These are phyloP conservation scores for Acestrorhynchus altus DNA, from an alignment of 2,797 vertebrate species.

Conservation along the genomic window DNA sequence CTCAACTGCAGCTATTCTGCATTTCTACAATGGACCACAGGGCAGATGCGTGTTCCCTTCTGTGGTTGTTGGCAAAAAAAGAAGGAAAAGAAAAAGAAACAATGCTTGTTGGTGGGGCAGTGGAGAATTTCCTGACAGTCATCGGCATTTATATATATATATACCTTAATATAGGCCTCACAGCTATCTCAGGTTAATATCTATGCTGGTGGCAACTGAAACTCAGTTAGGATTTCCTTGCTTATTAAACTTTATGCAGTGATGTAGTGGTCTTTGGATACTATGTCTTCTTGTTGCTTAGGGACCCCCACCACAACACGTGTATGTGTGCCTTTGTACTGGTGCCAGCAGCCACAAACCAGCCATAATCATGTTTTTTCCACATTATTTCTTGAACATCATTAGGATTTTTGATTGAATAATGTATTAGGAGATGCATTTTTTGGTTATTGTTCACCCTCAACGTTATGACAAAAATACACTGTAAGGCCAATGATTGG, in stretches of 20 bases:
- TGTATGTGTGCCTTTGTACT: too few relatives aligned
- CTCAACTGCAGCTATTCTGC: slow-evolving; percentile 44
- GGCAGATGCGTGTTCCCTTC: not conserved
- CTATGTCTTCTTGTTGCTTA: too few relatives aligned
- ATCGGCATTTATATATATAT: slow-evolving; percentile 43
- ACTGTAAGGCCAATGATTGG: too few relatives aligned
- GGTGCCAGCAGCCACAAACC: too few relatives aligned
- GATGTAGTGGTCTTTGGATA: too few relatives aligned
- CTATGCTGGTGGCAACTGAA: not conserved
- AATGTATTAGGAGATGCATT: too few relatives aligned
- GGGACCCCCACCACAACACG: too few relatives aligned
- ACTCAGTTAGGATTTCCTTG: not conserved
- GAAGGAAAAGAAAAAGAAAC: slow-evolving; percentile 2
- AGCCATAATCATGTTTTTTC: too few relatives aligned
- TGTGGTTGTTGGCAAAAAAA: slow-evolving; percentile 15
- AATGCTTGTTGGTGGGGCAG: slow-evolving; percentile 15
- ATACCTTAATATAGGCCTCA: slow-evolving; percentile 21
- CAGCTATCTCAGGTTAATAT: not conserved
- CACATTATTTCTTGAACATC: too few relatives aligned
- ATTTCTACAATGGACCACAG: slow-evolving; percentile 30
- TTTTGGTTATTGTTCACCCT: too few relatives aligned
- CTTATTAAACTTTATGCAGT: not conserved
- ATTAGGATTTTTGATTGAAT: too few relatives aligned
- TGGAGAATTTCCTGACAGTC: slow-evolving; percentile 36
- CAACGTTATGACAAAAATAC: too few relatives aligned